Evolutionary conservation across 1,140 invertebrate genomes (phyloP).

Genomic region (Plectrocnemia conspersa): DNA sequence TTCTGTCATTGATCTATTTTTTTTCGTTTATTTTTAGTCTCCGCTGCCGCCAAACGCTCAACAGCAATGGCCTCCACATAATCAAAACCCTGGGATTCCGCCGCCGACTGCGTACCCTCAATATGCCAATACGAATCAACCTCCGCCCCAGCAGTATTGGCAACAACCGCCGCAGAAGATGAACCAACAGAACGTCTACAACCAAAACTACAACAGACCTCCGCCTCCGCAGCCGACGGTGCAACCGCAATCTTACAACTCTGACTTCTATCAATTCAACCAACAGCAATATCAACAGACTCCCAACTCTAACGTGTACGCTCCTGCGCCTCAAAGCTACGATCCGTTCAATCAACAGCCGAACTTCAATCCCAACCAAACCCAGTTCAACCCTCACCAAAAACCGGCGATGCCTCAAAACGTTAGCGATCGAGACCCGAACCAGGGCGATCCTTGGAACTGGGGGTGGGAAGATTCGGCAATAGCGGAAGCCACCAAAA

Average conservation of each 20-base stretch:
- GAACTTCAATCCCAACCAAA: constrained; percentile 36
- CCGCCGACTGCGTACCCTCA: constrained; percentile 30
- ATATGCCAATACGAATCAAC: constrained; percentile 36
- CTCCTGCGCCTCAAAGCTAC: constrained; percentile 39
- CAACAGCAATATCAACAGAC: constrained; percentile 20
- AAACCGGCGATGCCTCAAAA: constrained; percentile 29
- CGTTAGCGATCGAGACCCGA: constrained; percentile 34
- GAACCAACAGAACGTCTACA: constrained; percentile 17
- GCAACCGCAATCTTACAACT: not conserved
- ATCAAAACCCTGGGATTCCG: constrained; percentile 10
- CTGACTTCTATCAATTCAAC: constrained; percentile 30
- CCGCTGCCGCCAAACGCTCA: constrained; percentile 27
- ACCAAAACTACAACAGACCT: constrained; percentile 13
- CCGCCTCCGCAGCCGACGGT: constrained; percentile 1
- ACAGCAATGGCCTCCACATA: constrained; percentile 33
- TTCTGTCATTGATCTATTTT: not conserved
- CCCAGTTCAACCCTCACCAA: constrained; percentile 35
- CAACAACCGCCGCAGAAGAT: constrained; percentile 36
- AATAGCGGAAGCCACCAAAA: constrained; percentile 28
- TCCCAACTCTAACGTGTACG: constrained; percentile 33
- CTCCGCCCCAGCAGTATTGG: constrained; percentile 41
- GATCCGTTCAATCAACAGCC: constrained; percentile 43
- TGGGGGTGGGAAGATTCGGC: constrained; percentile 48
- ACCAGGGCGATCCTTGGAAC: constrained; percentile 46
- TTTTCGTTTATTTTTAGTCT: constrained; percentile 19